Percentiles rank a stretch among this genome's conserved stretches.
Evolutionary conservation across 2,888 invertebrate genomes (phyloP).

Genomic region (Cremastinae sp.): DNA sequence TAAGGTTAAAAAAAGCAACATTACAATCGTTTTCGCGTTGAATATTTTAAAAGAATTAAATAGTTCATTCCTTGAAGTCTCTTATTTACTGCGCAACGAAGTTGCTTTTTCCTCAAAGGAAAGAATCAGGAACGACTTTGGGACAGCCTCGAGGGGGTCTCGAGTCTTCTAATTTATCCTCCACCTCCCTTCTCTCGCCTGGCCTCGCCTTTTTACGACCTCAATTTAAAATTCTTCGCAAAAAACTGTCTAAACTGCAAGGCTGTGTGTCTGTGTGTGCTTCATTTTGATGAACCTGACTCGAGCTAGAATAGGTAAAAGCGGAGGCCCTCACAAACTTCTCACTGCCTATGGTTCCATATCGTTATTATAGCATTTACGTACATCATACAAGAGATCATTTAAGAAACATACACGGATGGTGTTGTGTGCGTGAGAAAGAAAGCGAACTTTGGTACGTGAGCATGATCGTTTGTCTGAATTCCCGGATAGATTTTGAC

Average conservation of each 20-base stretch:
- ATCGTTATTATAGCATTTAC: slow-evolving; percentile 56
- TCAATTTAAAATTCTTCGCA: slow-evolving; percentile 76
- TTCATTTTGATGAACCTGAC: slow-evolving; percentile 46
- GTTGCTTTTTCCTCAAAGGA: neutral
- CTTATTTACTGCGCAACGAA: neutral
- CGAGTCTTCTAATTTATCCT: slow-evolving; percentile 73
- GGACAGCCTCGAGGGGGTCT: slow-evolving; percentile 67
- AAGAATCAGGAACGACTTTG: slow-evolving; percentile 28
- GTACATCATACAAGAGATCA: slow-evolving; percentile 41
- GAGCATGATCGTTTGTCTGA: slow-evolving; percentile 60
- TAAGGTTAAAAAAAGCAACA: neutral
- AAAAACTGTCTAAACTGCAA: slow-evolving; percentile 67
- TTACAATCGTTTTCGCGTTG: neutral
- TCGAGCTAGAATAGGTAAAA: slow-evolving; percentile 36
- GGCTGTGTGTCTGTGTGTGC: slow-evolving; percentile 62
- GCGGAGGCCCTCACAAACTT: slow-evolving; percentile 15
- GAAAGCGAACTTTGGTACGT: slow-evolving; percentile 34
- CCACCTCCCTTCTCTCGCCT: slow-evolving; percentile 45
- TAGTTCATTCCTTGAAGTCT: neutral
- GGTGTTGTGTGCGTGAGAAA: slow-evolving; percentile 19
- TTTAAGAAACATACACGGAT: slow-evolving; percentile 39
- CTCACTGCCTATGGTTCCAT: slow-evolving; percentile 27
- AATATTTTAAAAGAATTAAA: neutral
- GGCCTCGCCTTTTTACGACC: slow-evolving; percentile 76
- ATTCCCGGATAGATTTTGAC: slow-evolving; percentile 61